These are phyloP conservation scores for Noctua fimbriata DNA, from an alignment of 2,888 invertebrate species.

Conservation along the genomic window DNA sequence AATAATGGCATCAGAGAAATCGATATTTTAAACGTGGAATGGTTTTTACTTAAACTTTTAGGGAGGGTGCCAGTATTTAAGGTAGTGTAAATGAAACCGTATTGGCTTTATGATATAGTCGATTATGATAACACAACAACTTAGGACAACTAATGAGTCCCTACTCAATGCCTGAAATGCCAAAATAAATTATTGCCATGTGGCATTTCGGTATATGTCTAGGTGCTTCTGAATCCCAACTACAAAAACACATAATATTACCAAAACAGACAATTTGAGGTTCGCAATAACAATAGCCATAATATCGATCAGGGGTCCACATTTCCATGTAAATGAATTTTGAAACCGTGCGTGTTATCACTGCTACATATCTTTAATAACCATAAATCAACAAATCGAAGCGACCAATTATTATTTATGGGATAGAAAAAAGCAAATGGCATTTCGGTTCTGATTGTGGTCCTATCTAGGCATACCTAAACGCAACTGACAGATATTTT, in stretches of 20 bases:
- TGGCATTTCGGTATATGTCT: background rate
- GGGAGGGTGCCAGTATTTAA: background rate
- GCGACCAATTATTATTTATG: constrained; percentile 84
- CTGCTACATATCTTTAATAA: constrained; percentile 87
- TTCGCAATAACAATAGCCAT: constrained; percentile 59
- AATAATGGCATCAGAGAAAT: constrained; percentile 47
- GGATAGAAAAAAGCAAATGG: constrained; percentile 77
- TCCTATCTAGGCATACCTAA: constrained; percentile 41
- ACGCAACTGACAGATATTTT: constrained; percentile 18
- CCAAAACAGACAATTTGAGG: constrained; percentile 52
- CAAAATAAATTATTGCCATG: background rate
- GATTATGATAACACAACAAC: background rate
- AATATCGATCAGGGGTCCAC: constrained; percentile 70
- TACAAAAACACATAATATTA: background rate
- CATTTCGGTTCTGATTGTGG: constrained; percentile 62
- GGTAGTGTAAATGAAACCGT: background rate
- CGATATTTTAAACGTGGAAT: constrained; percentile 48
- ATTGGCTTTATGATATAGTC: background rate
- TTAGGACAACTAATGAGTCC: background rate
- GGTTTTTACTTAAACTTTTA: background rate
- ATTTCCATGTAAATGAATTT: constrained; percentile 88
- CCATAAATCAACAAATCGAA: constrained; percentile 87
- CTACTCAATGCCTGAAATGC: background rate
- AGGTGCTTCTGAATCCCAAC: background rate
- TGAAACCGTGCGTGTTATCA: constrained; percentile 81